Evolutionary conservation across 2,888 invertebrate species (phyloP).

Genomic region (Lasioglossum marginatum): DNA sequence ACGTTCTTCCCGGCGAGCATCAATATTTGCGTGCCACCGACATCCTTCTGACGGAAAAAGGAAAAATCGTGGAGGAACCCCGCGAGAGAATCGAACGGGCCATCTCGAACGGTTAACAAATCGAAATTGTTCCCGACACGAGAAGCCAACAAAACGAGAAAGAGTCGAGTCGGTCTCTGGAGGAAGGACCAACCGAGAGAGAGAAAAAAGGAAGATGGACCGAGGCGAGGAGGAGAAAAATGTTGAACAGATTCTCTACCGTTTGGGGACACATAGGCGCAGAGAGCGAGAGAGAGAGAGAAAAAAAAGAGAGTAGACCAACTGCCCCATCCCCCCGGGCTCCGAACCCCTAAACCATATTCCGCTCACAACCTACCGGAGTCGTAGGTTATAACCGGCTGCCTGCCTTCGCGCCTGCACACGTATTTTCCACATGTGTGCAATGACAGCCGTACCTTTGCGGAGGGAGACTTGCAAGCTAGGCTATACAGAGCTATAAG

Average conservation of each 20-base stretch:
- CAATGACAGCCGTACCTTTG: constrained; percentile 59
- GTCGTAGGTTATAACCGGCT: constrained; percentile 63
- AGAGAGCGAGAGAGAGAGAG: neutral
- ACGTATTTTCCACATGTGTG: constrained; percentile 63
- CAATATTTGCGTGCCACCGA: constrained; percentile 35
- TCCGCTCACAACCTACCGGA: constrained; percentile 69
- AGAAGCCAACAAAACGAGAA: neutral
- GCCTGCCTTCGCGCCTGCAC: constrained; percentile 69
- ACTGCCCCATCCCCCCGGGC: constrained; percentile 15
- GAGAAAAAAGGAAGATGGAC: constrained; percentile 13
- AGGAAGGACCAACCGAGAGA: neutral
- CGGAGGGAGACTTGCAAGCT: constrained; percentile 48
- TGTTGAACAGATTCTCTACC: constrained; percentile 56
- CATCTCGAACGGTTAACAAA: constrained; percentile 38
- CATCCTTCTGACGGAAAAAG: neutral
- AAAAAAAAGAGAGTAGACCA: neutral
- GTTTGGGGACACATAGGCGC: constrained; percentile 47
- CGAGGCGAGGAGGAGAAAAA: constrained; percentile 40
- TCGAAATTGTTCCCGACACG: constrained; percentile 32
- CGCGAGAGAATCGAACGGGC: constrained; percentile 5
- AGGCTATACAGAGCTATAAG: constrained; percentile 60
- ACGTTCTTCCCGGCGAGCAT: constrained; percentile 33
- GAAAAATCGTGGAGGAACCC: neutral
- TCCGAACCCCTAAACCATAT: constrained; percentile 70
- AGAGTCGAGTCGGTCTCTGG: neutral